phyloP scores from a whole-genome alignment of 2,888 invertebrate species.

The Rapana venosa region DNA sequence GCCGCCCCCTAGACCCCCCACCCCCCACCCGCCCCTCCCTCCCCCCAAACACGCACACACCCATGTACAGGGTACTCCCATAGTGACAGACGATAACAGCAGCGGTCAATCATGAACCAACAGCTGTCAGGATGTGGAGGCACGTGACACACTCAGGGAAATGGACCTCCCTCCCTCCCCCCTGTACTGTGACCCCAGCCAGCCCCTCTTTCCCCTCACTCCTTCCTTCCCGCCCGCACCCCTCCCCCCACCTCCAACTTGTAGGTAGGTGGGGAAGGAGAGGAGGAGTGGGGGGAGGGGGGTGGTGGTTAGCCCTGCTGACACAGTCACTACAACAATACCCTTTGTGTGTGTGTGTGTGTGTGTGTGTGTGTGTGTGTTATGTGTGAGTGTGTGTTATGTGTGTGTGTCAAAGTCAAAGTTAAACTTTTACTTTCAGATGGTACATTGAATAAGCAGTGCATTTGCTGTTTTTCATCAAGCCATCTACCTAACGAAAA shows the following conservation, averaged over 20 bases:
- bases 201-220: background rate
- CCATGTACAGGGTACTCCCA: background rate
- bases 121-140: too few relatives aligned
- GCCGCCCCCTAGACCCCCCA: background rate
- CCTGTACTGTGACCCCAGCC: background rate
- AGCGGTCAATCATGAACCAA: too few relatives aligned
- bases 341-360: background rate
- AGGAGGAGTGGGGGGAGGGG: background rate
- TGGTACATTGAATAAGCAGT: too few relatives aligned
- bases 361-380: too few relatives aligned
- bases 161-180: background rate
- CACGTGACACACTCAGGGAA: background rate
- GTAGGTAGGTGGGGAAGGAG: background rate
- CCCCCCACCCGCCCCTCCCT: background rate
- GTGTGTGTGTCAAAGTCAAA: too few relatives aligned
- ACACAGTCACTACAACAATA: background rate
- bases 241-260: background rate
- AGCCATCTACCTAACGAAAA: too few relatives aligned
- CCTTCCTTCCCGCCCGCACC: background rate
- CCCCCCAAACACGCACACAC: background rate
- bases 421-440: too few relatives aligned
- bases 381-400: too few relatives aligned
- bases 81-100: too few relatives aligned
- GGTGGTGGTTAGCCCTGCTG: background rate
- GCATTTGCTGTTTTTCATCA: too few relatives aligned